These are phyloP conservation scores for Agrochola lychnidis DNA, from an alignment of 2,888 invertebrate species.

Conservation along the genomic window DNA sequence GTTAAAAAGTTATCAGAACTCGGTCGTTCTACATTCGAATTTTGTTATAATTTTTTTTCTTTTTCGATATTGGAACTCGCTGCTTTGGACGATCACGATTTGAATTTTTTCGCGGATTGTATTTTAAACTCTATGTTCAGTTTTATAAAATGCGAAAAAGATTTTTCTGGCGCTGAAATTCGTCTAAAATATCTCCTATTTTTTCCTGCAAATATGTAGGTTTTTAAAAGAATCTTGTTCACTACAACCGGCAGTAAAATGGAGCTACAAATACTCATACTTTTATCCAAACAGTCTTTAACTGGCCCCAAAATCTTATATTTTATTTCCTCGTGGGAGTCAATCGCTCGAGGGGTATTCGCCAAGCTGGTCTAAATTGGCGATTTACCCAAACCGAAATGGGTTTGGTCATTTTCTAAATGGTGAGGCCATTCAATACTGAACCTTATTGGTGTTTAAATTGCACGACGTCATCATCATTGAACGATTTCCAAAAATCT, in stretches of 20 bases:
- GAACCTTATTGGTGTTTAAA: background rate
- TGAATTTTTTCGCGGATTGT: background rate
- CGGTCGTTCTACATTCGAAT: conserved; percentile 37
- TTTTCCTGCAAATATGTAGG: background rate
- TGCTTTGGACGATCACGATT: background rate
- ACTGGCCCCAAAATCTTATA: background rate
- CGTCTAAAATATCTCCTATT: background rate
- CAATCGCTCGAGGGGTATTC: background rate
- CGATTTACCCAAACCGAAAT: background rate
- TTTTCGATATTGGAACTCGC: conserved; percentile 13
- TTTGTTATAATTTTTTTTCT: background rate
- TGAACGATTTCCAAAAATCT: background rate
- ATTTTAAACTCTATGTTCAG: conserved; percentile 2
- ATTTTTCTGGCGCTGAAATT: background rate
- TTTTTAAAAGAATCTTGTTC: background rate
- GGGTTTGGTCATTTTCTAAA: background rate
- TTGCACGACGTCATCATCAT: background rate
- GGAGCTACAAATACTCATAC: background rate
- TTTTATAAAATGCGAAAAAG: background rate
- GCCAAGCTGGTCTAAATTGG: conserved; percentile 1
- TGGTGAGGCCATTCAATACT: background rate
- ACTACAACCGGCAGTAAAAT: background rate
- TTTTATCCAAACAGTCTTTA: background rate
- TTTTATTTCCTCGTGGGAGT: background rate
- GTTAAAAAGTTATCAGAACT: conserved; percentile 32